Evolutionary conservation across 2,113 vertebrate species (phyloP).

Genomic region (Gallinago paraguaiae): DNA sequence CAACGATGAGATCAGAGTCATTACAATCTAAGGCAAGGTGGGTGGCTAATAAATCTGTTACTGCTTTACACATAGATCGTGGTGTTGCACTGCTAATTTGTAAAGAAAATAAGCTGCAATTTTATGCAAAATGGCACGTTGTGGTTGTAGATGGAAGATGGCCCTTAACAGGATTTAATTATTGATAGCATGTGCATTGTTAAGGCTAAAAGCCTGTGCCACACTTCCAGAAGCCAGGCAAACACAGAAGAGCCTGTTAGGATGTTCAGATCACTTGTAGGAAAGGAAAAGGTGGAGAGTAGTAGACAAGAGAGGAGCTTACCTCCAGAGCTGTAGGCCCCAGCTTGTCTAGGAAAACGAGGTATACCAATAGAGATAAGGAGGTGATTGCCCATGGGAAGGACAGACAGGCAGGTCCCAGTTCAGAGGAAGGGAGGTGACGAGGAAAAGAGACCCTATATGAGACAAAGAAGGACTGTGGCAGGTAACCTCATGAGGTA

Average conservation of each 20-base stretch:
- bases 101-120: background rate
- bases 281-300: background rate
- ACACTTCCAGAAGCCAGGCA: background rate
- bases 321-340: background rate
- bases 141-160: background rate
- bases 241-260: background rate
- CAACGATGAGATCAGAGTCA: slow-evolving; percentile 52
- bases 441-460: background rate
- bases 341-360: background rate
- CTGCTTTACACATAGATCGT: background rate
- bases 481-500: background rate
- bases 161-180: background rate
- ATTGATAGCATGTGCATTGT: fast-evolving
- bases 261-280: background rate
- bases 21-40: slow-evolving; percentile 24
- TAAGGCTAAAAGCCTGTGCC: background rate
- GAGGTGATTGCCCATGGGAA: background rate
- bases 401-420: background rate
- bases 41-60: slow-evolving; percentile 40
- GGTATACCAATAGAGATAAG: background rate
- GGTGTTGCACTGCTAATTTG: slow-evolving; percentile 43
- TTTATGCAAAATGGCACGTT: background rate
- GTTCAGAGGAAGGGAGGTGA: background rate
- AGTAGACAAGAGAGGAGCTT: background rate
- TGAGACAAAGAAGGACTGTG: background rate